These are phyloP conservation scores for Pagetopsis macropterus DNA, from an alignment of 2,797 vertebrate genomes.

Conservation along the genomic window DNA sequence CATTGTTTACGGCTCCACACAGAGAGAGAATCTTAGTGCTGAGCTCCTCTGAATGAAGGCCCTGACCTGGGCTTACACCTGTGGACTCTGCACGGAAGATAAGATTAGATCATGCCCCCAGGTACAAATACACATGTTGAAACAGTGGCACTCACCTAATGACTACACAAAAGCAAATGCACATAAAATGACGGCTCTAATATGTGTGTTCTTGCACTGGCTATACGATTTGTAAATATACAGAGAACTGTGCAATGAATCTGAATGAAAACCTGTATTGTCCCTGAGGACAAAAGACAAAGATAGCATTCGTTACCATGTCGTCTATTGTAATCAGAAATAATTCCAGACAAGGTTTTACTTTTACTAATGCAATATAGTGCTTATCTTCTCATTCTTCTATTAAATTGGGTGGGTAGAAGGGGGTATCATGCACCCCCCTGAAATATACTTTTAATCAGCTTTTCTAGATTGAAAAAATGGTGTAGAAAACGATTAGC, in stretches of 20 bases:
- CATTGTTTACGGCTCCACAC: not conserved
- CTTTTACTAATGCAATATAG: constrained; percentile 30
- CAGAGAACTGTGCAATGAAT: not conserved
- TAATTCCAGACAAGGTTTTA: constrained; percentile 20
- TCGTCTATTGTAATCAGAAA: constrained; percentile 3
- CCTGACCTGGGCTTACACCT: constrained; percentile 62
- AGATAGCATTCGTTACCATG: constrained; percentile 33
- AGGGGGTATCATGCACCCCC: too few relatives aligned
- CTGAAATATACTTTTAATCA: too few relatives aligned
- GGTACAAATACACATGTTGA: constrained; percentile 47
- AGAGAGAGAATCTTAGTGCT: constrained; percentile 19
- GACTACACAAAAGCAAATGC: constrained; percentile 29
- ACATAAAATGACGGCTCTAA: not conserved
- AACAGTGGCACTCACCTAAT: constrained; percentile 38
- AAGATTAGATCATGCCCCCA: constrained; percentile 76
- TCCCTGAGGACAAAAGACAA: constrained; percentile 18
- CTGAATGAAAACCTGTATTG: constrained; percentile 1
- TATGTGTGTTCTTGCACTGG: not conserved
- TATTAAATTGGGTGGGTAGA: too few relatives aligned
- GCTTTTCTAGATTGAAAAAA: too few relatives aligned
- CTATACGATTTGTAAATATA: not conserved
- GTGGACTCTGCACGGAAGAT: constrained; percentile 85
- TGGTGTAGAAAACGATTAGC: too few relatives aligned
- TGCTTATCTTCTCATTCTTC: constrained; percentile 46
- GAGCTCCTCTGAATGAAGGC: constrained; percentile 51